phyloP scores from a whole-genome alignment of 2,797 vertebrate genomes.

The Pangasius krempfi region DNA sequence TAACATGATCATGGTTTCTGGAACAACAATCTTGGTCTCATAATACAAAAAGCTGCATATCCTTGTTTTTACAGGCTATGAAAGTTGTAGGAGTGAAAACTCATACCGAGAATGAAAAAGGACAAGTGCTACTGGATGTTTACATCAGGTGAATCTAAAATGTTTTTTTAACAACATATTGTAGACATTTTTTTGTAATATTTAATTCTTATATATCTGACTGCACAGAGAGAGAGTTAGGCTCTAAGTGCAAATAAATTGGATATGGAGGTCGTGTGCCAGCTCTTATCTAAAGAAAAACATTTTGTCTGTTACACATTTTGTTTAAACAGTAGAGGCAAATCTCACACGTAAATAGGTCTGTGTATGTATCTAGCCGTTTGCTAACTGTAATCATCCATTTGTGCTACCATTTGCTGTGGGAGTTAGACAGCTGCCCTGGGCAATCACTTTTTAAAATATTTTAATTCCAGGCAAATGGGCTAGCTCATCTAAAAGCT shows the following conservation, averaged over 20 bases:
- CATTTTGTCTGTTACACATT: neutral
- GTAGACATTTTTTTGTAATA: no score
- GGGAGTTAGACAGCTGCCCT: neutral
- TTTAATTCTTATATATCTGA: neutral
- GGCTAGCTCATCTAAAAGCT: neutral
- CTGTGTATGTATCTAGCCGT: neutral
- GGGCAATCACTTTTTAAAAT: neutral
- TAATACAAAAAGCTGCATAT: neutral
- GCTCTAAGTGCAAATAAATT: neutral
- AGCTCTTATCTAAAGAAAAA: neutral
- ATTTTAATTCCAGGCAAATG: neutral
- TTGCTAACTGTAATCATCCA: neutral
- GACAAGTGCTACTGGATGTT: slow-evolving; percentile 89
- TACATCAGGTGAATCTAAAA: slow-evolving; percentile 83
- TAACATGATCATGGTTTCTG: neutral
- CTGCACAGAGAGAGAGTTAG: neutral
- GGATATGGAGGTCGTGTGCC: neutral
- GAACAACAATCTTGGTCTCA: neutral
- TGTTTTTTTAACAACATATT: neutral
- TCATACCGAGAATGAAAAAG: slow-evolving; percentile 84
- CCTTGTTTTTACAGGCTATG: slow-evolving; percentile 77
- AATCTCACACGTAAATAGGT: neutral
- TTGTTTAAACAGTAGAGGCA: neutral
- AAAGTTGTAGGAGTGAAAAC: slow-evolving; percentile 89
- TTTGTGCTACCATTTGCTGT: slow-evolving; percentile 7